These are phyloP conservation scores for Saccostrea glomerata DNA, from an alignment of 1,140 invertebrate genomes.

Conservation along the genomic window DNA sequence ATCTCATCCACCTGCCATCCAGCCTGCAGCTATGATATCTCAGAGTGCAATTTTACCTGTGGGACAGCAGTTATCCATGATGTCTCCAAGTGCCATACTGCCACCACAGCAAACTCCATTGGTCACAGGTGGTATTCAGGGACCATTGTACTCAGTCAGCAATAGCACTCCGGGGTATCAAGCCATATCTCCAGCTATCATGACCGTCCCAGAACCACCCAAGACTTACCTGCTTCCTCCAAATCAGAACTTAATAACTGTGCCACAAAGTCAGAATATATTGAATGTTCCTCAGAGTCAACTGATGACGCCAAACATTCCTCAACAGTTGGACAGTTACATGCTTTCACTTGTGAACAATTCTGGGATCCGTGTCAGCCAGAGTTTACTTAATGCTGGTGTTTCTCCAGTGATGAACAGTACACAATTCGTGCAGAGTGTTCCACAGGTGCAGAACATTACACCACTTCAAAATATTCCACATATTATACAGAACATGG, in stretches of 20 bases:
- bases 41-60: constrained; percentile 25
- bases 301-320: background rate
- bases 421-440: constrained; percentile 24
- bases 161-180: background rate
- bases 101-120: background rate
- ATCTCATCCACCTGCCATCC: background rate
- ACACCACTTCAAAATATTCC: constrained; percentile 10
- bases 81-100: constrained; percentile 18
- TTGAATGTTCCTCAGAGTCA: background rate
- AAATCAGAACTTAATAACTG: constrained; percentile 13
- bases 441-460: constrained; percentile 19
- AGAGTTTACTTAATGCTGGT: background rate
- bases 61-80: background rate
- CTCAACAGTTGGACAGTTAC: background rate
- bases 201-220: constrained; percentile 26
- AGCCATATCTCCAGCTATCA: constrained; percentile 6
- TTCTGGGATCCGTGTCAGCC: constrained; percentile 1
- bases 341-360: background rate
- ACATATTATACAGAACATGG: background rate
- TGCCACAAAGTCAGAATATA: constrained; percentile 10
- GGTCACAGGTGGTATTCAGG: constrained; percentile 9
- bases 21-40: background rate
- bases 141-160: constrained; percentile 23
- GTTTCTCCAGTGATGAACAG: constrained; percentile 20
- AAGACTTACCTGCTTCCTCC: background rate